phyloP scores from a whole-genome alignment of 2,113 vertebrate genomes.

The Nothoprocta pentlandii region DNA sequence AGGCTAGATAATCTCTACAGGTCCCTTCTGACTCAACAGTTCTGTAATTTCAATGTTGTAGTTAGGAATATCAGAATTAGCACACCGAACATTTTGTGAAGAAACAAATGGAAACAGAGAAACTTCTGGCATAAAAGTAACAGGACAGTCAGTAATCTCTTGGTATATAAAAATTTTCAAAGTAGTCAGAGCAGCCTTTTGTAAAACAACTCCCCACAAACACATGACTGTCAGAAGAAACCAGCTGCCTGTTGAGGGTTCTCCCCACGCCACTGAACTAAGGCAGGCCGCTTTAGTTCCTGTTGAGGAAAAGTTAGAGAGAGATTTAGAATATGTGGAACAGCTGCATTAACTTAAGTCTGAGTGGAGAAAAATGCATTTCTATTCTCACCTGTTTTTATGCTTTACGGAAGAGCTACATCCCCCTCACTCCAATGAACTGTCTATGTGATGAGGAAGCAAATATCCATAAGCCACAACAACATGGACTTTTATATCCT shows the following conservation, averaged over 20 bases:
- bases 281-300: not conserved
- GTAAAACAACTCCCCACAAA: not conserved
- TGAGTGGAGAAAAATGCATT: not conserved
- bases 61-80: not conserved
- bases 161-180: not conserved
- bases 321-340: not conserved
- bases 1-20: too few relatives aligned
- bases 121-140: not conserved
- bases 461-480: conserved; percentile 22
- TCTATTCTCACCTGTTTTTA: not conserved
- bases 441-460: not conserved
- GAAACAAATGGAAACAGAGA: not conserved
- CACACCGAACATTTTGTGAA: not conserved
- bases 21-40: too few relatives aligned
- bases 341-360: not conserved
- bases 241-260: not conserved
- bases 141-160: not conserved
- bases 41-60: not conserved
- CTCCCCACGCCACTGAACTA: not conserved
- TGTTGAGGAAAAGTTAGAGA: not conserved
- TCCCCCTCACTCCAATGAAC: not conserved
- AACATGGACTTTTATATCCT: not conserved
- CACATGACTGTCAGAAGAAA: not conserved
- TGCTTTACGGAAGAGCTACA: not conserved
- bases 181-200: not conserved